These are phyloP conservation scores for Acleris emargana DNA, from an alignment of 2,888 invertebrate genomes.

Conservation along the genomic window DNA sequence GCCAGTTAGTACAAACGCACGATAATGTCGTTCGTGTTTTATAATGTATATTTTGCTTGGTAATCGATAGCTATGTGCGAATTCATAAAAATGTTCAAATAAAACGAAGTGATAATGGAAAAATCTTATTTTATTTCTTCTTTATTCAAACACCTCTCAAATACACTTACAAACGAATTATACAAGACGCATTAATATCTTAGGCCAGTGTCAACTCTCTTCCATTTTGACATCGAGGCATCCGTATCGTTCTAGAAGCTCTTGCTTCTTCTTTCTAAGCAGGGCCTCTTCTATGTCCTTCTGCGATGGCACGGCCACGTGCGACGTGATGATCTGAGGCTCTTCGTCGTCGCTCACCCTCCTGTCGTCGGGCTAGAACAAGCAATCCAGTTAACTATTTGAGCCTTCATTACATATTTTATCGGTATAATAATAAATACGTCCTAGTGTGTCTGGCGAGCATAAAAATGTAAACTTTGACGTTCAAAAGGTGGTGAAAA, in stretches of 20 bases:
- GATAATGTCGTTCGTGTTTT: conserved; percentile 40
- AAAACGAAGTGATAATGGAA: conserved; percentile 36
- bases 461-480: no score
- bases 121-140: conserved; percentile 28
- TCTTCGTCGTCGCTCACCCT: conserved; percentile 63
- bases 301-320: conserved; percentile 97
- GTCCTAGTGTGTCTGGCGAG: neutral
- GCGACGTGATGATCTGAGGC: conserved; percentile 66
- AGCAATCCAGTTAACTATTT: neutral
- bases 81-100: conserved; percentile 57
- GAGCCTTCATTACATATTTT: neutral
- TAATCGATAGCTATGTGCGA: conserved; percentile 52
- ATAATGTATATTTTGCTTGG: conserved; percentile 66
- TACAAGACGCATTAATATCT: neutral
- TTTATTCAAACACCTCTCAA: conserved; percentile 29
- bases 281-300: conserved; percentile 97
- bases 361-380: conserved; percentile 71
- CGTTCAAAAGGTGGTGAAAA: no score
- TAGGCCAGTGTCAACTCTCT: conserved; percentile 58
- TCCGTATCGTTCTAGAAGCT: conserved; percentile 93
- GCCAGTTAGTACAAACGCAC: conserved; percentile 24
- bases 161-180: conserved; percentile 30
- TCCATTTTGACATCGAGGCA: conserved; percentile 78
- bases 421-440: neutral
- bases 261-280: conserved; percentile 94